Conservation (phyloP, 1,140 invertebrate genomes). For the Schlechtendalia chinensis region DNA sequence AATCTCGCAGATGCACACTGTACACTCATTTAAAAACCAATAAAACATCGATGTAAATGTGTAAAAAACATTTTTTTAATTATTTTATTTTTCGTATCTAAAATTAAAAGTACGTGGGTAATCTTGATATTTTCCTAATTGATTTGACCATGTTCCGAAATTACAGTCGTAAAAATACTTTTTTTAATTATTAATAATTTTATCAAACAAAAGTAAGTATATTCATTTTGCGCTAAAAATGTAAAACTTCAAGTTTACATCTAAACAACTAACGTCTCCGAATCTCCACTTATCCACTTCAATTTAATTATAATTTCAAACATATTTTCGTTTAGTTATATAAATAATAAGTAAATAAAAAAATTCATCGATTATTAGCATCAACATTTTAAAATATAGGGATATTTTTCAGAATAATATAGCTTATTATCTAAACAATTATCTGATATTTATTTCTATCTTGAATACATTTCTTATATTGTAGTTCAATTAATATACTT, state of each 20-base stretch:
- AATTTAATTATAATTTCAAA: background rate
- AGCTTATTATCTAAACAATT: background rate
- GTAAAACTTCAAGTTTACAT: background rate
- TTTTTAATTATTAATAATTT: background rate
- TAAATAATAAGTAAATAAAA: slow-evolving; percentile 13
- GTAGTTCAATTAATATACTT: too few species aligned
- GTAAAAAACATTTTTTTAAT: background rate
- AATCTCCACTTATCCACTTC: background rate
- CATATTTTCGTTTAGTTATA: background rate
- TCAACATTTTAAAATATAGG: too few species aligned
- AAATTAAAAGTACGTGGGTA: background rate
- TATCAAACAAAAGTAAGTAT: background rate
- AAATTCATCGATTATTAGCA: background rate
- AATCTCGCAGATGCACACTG: too few species aligned
- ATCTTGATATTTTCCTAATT: slow-evolving; percentile 13
- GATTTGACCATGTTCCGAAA: slow-evolving; percentile 5
- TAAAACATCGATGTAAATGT: background rate
- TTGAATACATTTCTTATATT: too few species aligned
- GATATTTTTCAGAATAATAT: background rate
- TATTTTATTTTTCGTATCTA: background rate
- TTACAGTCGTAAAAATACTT: background rate
- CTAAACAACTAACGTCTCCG: background rate
- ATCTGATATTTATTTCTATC: too few species aligned
- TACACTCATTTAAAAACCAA: too few species aligned
- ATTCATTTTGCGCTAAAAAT: background rate